These are phyloP conservation scores for Tychaedon coryphoeus DNA, from an alignment of 2,113 vertebrate genomes.

Conservation along the genomic window DNA sequence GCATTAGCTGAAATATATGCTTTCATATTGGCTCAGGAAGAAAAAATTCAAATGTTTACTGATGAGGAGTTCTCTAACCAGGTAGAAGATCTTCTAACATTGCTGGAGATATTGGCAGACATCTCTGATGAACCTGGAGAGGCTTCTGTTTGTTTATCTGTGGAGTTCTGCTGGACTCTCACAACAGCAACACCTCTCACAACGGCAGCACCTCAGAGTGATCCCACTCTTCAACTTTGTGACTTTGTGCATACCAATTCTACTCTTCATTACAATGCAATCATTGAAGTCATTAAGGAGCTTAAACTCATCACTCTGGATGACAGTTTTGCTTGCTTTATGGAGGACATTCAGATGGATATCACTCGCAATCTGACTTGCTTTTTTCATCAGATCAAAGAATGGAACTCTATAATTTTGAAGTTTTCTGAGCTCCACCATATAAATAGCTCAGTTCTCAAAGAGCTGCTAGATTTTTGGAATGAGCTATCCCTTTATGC, in stretches of 20 bases:
- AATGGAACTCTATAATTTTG: conserved; percentile 62
- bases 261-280: background rate
- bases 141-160: conserved; percentile 31
- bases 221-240: conserved; percentile 1
- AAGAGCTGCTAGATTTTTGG: conserved; percentile 54
- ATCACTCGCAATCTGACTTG: conserved; percentile 40
- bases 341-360: background rate
- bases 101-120: background rate
- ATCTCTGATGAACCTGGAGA: background rate
- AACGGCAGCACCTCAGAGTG: background rate
- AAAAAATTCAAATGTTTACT: conserved; percentile 21
- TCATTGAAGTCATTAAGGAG: conserved; percentile 7
- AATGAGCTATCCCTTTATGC: background rate
- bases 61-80: conserved; percentile 52
- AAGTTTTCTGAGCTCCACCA: conserved; percentile 30
- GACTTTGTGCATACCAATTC: background rate
- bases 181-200: background rate
- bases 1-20: conserved; percentile 44
- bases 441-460: background rate
- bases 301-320: conserved; percentile 17
- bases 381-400: conserved; percentile 26
- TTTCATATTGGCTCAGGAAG: conserved; percentile 58
- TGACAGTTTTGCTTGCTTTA: background rate
- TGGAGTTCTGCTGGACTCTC: conserved; percentile 39
- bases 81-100: conserved; percentile 18